Evolutionary conservation across 2,113 vertebrate species (phyloP).

Genomic region (Pseudopodoces humilis): DNA sequence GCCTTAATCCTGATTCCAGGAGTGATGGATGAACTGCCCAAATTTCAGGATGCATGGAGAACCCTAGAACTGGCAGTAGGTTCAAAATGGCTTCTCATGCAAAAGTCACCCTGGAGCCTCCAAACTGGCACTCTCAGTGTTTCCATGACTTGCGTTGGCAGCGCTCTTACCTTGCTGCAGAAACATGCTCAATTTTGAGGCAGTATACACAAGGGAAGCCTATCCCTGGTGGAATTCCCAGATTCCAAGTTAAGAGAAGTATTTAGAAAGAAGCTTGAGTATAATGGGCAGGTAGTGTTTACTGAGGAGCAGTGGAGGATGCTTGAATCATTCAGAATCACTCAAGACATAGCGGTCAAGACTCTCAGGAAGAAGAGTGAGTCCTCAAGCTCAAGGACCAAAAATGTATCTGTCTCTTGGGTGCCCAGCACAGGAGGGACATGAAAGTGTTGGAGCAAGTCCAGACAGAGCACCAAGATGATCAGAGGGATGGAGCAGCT

Average conservation of each 20-base stretch:
- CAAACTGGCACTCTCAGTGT: not conserved
- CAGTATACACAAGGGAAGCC: not conserved
- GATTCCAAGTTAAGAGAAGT: not conserved
- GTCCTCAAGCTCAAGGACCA: not conserved
- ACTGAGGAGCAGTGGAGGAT: not conserved
- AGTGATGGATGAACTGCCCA: not conserved
- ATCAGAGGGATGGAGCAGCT: not conserved
- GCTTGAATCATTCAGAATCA: not conserved
- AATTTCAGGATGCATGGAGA: not conserved
- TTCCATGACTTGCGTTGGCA: not conserved
- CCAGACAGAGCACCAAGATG: not conserved
- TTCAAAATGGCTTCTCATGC: not conserved
- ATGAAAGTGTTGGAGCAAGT: not conserved
- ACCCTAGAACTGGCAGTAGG: not conserved
- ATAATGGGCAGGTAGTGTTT: not conserved
- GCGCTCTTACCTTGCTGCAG: not conserved
- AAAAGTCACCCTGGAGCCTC: not conserved
- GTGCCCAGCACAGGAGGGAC: not conserved
- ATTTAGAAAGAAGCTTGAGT: not conserved
- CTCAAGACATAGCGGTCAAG: accelerated
- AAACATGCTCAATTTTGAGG: not conserved
- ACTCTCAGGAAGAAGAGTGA: not conserved
- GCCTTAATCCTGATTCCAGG: not conserved
- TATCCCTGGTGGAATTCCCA: not conserved
- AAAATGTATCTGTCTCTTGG: not conserved